Conservation (phyloP, 2,797 vertebrate species). For the Champsocephalus gunnari region DNA sequence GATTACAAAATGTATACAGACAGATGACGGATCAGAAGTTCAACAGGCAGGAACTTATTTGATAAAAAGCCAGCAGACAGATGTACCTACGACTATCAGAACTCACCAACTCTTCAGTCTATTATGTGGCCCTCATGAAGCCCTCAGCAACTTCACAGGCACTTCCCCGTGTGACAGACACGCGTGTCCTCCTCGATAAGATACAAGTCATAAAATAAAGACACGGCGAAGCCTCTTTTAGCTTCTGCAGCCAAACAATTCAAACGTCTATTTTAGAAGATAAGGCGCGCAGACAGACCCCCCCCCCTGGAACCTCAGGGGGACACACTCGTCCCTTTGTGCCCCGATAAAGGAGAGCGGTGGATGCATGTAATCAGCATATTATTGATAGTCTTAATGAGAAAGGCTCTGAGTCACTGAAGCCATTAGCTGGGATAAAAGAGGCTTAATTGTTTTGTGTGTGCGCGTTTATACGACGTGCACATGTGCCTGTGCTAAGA, state of each 20-base stretch:
- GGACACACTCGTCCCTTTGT: conserved; percentile 71
- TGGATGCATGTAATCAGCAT: conserved; percentile 81
- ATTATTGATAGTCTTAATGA: conserved; percentile 87
- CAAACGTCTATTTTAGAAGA: conserved; percentile 63
- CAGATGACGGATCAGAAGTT: background rate
- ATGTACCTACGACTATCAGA: conserved; percentile 22
- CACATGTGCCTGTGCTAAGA: conserved; percentile 68
- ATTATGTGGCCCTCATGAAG: conserved; percentile 52
- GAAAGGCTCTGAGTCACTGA: conserved; percentile 81
- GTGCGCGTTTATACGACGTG: conserved; percentile 58
- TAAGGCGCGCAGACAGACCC: conserved; percentile 55
- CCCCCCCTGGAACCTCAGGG: conserved; percentile 56
- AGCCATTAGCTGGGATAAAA: conserved; percentile 84
- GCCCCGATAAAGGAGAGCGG: conserved; percentile 68
- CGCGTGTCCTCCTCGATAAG: conserved; percentile 46
- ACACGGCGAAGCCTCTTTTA: conserved; percentile 29
- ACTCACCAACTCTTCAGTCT: conserved; percentile 21
- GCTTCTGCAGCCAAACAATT: conserved; percentile 55
- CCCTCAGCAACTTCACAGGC: conserved; percentile 59
- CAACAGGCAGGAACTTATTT: conserved; percentile 14
- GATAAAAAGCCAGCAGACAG: conserved; percentile 27
- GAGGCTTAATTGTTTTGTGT: conserved; percentile 84
- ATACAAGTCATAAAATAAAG: conserved; percentile 51
- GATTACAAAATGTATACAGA: background rate
- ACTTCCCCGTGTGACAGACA: conserved; percentile 46